Percentiles rank a stretch among this genome's conserved stretches.
These are phyloP conservation scores for Agelaius tricolor DNA, from an alignment of 2,113 vertebrate species.

Conservation along the genomic window DNA sequence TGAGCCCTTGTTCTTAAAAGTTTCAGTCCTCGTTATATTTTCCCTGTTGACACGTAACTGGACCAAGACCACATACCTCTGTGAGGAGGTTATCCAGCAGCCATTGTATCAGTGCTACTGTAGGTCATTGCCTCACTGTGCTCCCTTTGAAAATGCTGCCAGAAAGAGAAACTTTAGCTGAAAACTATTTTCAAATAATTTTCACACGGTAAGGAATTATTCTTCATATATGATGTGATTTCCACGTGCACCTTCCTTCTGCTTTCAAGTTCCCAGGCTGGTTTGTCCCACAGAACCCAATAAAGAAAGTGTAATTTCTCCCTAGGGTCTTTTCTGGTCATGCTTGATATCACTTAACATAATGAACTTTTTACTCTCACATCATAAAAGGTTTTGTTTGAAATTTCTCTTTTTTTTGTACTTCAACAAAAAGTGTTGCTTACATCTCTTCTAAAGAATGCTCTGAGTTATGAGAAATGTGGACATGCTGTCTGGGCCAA, in stretches of 20 bases:
- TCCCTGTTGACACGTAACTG: neutral
- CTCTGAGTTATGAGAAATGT: slow-evolving; percentile 59
- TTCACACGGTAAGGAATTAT: slow-evolving; percentile 47
- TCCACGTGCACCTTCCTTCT: slow-evolving; percentile 9
- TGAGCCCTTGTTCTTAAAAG: neutral
- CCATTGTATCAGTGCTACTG: neutral
- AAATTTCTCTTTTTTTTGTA: slow-evolving; percentile 21
- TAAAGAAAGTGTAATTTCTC: slow-evolving; percentile 57
- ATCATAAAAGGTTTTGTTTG: slow-evolving; percentile 68
- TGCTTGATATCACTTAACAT: slow-evolving; percentile 66
- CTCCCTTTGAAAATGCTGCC: neutral
- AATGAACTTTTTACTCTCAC: slow-evolving; percentile 58
- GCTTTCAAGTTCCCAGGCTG: slow-evolving; percentile 49
- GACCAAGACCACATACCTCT: neutral
- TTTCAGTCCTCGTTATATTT: neutral
- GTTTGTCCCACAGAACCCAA: slow-evolving; percentile 49
- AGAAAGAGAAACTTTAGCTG: neutral
- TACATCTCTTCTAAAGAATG: slow-evolving; percentile 72
- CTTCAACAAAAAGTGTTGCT: slow-evolving; percentile 66
- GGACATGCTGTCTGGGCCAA: slow-evolving; percentile 72
- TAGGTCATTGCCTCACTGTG: slow-evolving; percentile 22
- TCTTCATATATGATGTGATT: slow-evolving; percentile 44
- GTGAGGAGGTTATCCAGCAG: neutral
- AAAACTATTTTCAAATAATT: slow-evolving; percentile 50
- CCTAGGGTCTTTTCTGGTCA: slow-evolving; percentile 60